Percentiles rank a stretch among this genome's conserved stretches.
Evolutionary conservation across 2,888 invertebrate species (phyloP).

Genomic region (Slavum lentiscoides): DNA sequence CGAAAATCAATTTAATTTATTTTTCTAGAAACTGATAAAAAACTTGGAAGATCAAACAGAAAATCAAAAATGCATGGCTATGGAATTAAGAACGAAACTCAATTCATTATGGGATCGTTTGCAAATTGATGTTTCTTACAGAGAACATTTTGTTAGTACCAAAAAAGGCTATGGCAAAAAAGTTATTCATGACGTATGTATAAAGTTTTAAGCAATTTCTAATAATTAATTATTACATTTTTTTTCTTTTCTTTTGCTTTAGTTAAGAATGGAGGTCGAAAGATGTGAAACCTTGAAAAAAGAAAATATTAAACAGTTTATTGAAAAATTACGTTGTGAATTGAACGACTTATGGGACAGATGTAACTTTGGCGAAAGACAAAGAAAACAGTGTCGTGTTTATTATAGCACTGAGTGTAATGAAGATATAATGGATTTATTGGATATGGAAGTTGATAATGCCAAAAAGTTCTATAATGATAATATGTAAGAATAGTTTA

Average conservation of each 20-base stretch:
- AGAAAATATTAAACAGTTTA: slow-evolving; percentile 70
- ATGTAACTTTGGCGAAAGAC: slow-evolving; percentile 70
- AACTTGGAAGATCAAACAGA: slow-evolving; percentile 47
- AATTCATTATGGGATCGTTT: slow-evolving; percentile 53
- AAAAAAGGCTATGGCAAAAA: slow-evolving; percentile 66
- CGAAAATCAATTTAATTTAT: neutral
- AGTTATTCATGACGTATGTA: slow-evolving; percentile 63
- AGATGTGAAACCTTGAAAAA: slow-evolving; percentile 75
- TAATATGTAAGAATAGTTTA: slow-evolving; percentile 64
- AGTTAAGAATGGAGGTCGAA: slow-evolving; percentile 71
- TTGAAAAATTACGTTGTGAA: slow-evolving; percentile 72
- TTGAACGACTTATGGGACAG: slow-evolving; percentile 76
- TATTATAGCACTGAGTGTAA: slow-evolving; percentile 72
- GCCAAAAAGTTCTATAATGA: slow-evolving; percentile 69
- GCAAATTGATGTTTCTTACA: slow-evolving; percentile 60
- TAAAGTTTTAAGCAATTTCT: neutral
- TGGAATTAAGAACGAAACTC: slow-evolving; percentile 47
- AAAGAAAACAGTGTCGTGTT: slow-evolving; percentile 68
- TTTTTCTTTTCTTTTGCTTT: slow-evolving; percentile 49
- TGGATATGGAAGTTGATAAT: slow-evolving; percentile 76
- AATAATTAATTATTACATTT: neutral
- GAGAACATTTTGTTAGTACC: slow-evolving; percentile 68
- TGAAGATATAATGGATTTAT: slow-evolving; percentile 77
- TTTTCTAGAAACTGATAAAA: slow-evolving; percentile 49
- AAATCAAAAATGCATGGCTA: slow-evolving; percentile 42